Conservation (phyloP, 2,888 invertebrate genomes). For the Sussaba pulchella region DNA sequence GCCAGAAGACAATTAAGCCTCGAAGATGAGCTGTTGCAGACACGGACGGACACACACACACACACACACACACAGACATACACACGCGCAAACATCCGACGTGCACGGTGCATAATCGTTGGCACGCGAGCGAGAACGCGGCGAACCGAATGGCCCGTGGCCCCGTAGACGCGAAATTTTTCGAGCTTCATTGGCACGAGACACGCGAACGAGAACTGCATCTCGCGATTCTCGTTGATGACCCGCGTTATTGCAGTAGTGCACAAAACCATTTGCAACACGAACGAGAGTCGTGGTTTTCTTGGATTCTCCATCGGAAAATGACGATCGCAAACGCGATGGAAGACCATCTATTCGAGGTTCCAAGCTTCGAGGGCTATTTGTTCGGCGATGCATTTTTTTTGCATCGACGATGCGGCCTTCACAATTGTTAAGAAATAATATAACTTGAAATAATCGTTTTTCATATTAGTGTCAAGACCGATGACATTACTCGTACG, state of each 20-base stretch:
- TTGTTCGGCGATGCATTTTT: not conserved
- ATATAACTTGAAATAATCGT: not conserved
- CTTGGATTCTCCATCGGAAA: slow-evolving; percentile 43
- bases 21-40: slow-evolving; percentile 40
- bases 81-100: slow-evolving; percentile 19
- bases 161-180: slow-evolving; percentile 35
- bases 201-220: slow-evolving; percentile 68
- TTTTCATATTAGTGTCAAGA: slow-evolving; percentile 5
- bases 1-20: slow-evolving; percentile 50
- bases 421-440: not conserved
- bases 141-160: slow-evolving; percentile 21
- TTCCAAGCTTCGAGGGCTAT: not conserved
- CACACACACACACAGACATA: no score
- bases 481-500: not conserved
- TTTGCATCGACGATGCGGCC: not conserved
- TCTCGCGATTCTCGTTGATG: slow-evolving; percentile 50
- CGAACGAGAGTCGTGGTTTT: slow-evolving; percentile 37
- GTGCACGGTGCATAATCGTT: slow-evolving; percentile 32
- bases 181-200: slow-evolving; percentile 62
- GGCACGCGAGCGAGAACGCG: slow-evolving; percentile 41
- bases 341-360: not conserved
- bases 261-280: slow-evolving; percentile 48
- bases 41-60: no score
- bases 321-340: slow-evolving; percentile 32
- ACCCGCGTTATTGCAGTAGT: slow-evolving; percentile 48